A percentile compares a stretch with the other conserved stretches of the same genome.
phyloP scores from a whole-genome alignment of 2,113 vertebrate genomes.

The Hydropotes inermis region DNA sequence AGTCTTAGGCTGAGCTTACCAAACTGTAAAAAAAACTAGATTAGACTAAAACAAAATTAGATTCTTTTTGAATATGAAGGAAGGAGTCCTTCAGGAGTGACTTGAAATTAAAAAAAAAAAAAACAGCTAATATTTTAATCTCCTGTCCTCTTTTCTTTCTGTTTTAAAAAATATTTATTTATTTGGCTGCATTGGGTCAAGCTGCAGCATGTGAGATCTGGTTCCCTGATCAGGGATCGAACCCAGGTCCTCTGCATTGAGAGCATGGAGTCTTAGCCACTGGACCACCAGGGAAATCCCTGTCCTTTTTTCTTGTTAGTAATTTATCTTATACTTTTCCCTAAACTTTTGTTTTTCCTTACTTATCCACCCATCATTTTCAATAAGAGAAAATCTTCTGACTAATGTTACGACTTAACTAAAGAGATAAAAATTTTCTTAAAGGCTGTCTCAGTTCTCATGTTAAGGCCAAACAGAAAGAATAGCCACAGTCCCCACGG shows the following conservation, averaged over 20 bases:
- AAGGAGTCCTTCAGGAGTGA: neutral
- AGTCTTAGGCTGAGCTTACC: neutral
- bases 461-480: neutral
- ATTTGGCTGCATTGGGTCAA: neutral
- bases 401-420: slow-evolving; percentile 1
- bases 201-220: neutral
- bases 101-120: neutral
- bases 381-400: slow-evolving; percentile 3
- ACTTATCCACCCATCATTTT: neutral
- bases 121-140: neutral
- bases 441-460: neutral
- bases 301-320: neutral
- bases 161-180: neutral
- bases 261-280: neutral
- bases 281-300: neutral
- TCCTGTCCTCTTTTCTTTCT: neutral
- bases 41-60: neutral
- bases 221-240: neutral
- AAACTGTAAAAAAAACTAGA: neutral
- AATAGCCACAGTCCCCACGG: neutral
- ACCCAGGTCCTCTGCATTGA: neutral
- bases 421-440: slow-evolving; percentile 1
- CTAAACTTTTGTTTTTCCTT: neutral
- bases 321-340: neutral
- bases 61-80: neutral